Evolutionary conservation across 2,113 vertebrate species (phyloP), one percentile per base, ranked within the genome.

Genomic region (Vimba vimba): DNA sequence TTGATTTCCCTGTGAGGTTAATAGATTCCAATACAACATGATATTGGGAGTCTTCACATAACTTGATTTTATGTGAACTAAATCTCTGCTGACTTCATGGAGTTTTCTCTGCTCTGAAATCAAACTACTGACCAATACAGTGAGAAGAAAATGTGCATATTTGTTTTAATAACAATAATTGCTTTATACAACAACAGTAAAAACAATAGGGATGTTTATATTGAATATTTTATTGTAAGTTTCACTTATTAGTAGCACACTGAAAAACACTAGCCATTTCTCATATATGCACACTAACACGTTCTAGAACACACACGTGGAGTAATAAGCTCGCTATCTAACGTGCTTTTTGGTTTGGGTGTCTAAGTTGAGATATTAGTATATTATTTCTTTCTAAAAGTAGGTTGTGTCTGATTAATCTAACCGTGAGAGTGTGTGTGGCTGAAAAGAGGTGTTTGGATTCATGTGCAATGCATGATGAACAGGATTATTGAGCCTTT

Each of bases 401-500:
- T 30, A 43, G 69, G 68, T 36, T 71, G 39, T 12, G 21, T 43
- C 21, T 71, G 68, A 73, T 6, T 13, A n/a, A 73, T 43, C 0
- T 2, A 43, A 43, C 2, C 43, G 43, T 69, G 33, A 50, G 82
- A 69, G 13, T 36, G 75, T 62, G 57, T 59, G 59, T 55, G 47
- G 30, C 59, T 87, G 6, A 64, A 69, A 89, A 39, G 87, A 76
- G 91, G 81, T 89, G 55, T 92, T 91, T 89, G 86, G 92, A 91
- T 90, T 86, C 89, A 55, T 84, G 88, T 83, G 33, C 17, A 71
- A 39, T 19, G 68, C 79, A 83, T 88, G 86, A 88, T 90, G 89
- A 86, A 86, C 88, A 68, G 94, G 93, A 95, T 95, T 95, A 94
- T 21, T 17, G 81, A 21, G 89, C 82, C 91, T 92, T 94, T 94